A percentile compares a stretch with the other conserved stretches of the same genome.
Conservation (phyloP, 2,797 vertebrate species). For the Enteromius radiatus region DNA sequence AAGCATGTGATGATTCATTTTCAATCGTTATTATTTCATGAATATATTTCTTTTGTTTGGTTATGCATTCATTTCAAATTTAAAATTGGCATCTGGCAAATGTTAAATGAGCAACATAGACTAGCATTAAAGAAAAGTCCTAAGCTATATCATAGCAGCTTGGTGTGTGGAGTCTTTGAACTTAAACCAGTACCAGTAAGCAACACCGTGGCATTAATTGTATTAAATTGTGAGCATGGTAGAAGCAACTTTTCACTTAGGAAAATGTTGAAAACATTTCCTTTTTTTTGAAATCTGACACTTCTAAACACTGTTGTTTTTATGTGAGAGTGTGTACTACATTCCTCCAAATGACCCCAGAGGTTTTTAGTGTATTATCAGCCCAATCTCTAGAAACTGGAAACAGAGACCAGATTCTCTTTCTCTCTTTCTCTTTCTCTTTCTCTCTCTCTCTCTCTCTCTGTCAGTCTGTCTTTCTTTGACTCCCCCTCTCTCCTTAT, state of each 20-base stretch:
- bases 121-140: neutral
- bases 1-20: conserved; percentile 44
- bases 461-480: conserved; percentile 63
- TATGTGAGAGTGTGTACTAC: conserved; percentile 39
- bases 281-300: neutral
- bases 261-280: neutral
- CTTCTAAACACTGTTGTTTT: neutral
- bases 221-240: neutral
- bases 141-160: neutral
- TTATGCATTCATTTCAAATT: neutral
- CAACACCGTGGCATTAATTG: conserved; percentile 1
- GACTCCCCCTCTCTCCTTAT: conserved; percentile 86
- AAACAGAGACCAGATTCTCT: conserved; percentile 52
- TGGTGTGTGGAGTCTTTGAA: neutral
- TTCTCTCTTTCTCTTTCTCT: conserved; percentile 4
- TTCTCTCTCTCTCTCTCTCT: neutral
- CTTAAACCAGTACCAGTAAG: neutral
- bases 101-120: neutral
- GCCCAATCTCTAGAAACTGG: conserved; percentile 55
- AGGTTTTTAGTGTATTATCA: conserved; percentile 55
- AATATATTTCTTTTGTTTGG: conserved; percentile 22
- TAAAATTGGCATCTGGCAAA: neutral
- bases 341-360: conserved; percentile 51
- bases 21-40: neutral
- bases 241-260: neutral